A percentile compares a stretch with the other conserved stretches of the same genome.
Evolutionary conservation across 2,797 vertebrate species (phyloP).

Genomic region (Galagoides demidoff): DNA sequence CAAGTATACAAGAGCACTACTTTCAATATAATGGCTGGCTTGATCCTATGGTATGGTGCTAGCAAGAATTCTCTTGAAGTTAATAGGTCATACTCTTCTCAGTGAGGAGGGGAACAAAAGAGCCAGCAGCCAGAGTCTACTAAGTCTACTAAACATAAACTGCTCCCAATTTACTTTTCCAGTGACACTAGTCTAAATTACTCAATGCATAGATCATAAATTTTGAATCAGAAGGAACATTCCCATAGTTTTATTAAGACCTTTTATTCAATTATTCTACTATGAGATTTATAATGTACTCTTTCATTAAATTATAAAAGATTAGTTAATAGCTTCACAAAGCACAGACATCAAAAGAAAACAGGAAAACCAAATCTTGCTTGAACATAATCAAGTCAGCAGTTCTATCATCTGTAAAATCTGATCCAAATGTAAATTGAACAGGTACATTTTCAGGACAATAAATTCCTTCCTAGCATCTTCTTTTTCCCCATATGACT

Average conservation of each 20-base stretch:
- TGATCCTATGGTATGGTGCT: background rate
- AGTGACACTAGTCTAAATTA: conserved; percentile 11
- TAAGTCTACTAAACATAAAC: background rate
- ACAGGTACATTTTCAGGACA: conserved; percentile 25
- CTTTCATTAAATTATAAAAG: conserved; percentile 23
- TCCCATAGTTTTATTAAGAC: conserved; percentile 26
- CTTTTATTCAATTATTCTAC: conserved; percentile 44
- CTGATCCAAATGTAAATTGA: conserved; percentile 28
- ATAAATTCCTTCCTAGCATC: background rate
- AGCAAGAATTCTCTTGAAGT: conserved; percentile 47
- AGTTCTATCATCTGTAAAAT: conserved; percentile 31
- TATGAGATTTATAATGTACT: background rate
- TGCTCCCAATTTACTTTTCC: conserved; percentile 32
- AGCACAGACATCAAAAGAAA: conserved; percentile 29
- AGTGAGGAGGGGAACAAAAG: background rate
- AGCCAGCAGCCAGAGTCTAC: background rate
- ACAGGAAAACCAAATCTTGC: conserved; percentile 33
- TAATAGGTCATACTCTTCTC: conserved; percentile 26
- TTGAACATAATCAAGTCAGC: conserved; percentile 31
- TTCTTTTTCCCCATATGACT: conserved; percentile 10
- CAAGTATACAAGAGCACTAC: background rate
- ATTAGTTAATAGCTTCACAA: conserved; percentile 44
- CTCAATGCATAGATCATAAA: conserved; percentile 30
- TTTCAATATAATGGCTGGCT: conserved; percentile 56
- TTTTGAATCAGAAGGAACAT: background rate